phyloP scores from a whole-genome alignment of 2,888 invertebrate genomes.

The Muschampia plurimacula region DNA sequence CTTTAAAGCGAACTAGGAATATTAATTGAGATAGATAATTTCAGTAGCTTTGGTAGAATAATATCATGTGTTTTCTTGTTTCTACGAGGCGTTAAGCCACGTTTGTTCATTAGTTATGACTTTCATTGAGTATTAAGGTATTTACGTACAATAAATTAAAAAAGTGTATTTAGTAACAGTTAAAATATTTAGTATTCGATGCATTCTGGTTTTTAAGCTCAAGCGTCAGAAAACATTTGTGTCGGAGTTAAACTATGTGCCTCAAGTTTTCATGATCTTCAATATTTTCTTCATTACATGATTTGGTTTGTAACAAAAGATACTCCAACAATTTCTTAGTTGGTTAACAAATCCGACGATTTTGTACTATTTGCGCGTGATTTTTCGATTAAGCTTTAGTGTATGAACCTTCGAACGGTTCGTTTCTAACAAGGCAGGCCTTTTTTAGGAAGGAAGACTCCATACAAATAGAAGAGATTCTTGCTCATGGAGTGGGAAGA shows the following conservation, averaged over 20 bases:
- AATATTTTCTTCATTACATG: no score
- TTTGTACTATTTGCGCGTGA: not conserved
- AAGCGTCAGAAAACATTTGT: not conserved
- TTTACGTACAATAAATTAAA: conserved; percentile 62
- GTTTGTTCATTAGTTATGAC: conserved; percentile 28
- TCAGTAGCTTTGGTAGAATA: conserved; percentile 83
- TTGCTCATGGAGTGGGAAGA: not conserved
- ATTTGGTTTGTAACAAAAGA: no score
- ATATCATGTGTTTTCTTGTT: conserved; percentile 60
- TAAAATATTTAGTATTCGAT: not conserved
- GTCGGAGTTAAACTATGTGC: not conserved
- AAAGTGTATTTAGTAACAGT: conserved; percentile 4
- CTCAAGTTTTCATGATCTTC: not conserved
- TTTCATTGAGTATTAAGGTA: conserved; percentile 51
- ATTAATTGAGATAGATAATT: conserved; percentile 83
- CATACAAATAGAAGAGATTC: conserved; percentile 59
- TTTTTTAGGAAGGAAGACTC: not conserved
- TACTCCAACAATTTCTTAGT: not conserved
- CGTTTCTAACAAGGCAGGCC: not conserved
- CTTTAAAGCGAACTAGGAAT: conserved; percentile 85
- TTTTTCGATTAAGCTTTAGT: not conserved
- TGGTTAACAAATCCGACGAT: not conserved
- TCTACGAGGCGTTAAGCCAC: conserved; percentile 15
- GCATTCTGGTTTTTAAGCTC: not conserved
- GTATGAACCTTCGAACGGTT: not conserved